Base-by-base conservation (phyloP, 2,113 vertebrate species). In the Nipponia nippon region DNA sequence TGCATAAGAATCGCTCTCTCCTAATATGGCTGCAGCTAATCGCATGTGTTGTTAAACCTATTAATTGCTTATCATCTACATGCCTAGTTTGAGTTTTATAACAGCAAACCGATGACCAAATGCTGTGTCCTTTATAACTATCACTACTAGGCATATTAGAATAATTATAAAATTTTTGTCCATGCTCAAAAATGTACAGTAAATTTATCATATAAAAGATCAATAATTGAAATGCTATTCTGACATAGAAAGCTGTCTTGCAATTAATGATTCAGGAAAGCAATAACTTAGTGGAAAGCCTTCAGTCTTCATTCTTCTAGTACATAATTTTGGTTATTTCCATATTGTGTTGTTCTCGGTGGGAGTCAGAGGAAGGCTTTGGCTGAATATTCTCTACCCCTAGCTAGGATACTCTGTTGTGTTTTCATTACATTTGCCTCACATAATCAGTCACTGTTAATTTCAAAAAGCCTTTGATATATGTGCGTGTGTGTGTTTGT, bases 41-140 rank as follows among this genome's bases (percentile, higher is more conserved):
- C 4, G 0, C 50, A 34, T 56, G 32, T 93, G 55, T 47, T 83
- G 56, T 85, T 95, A 89, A 93, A 69, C 81, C 87, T 93, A 42
- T 93, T 96, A 94, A 91, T 77, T 95, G 75, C 79, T 77, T 91
- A 81, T 92, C 50, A 83, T 69, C 77, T 95, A 2, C 88, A 95
- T 91, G 70, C 42, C 18, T 95, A 56, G 47, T 65, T 34, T 71
- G 42, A 6, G 0, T 91, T 96, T 88, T 91, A 9, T 71, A 81
- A 66, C 27, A 85, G 75, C 62, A 79, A 88, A 73, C 4, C 8
- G 44, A 85, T 23, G 38, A 53, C 27, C 26, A 75, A 80, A 53
- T 88, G 66, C 53, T 87, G 22, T 76, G 36, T 89, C 53, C 26
- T 94, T 82, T 72, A 26, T 70, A 65, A 76, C 56, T 73, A 21